These are phyloP conservation scores for Archivesica marissinica DNA, from an alignment of 1,140 invertebrate genomes.

Conservation along the genomic window DNA sequence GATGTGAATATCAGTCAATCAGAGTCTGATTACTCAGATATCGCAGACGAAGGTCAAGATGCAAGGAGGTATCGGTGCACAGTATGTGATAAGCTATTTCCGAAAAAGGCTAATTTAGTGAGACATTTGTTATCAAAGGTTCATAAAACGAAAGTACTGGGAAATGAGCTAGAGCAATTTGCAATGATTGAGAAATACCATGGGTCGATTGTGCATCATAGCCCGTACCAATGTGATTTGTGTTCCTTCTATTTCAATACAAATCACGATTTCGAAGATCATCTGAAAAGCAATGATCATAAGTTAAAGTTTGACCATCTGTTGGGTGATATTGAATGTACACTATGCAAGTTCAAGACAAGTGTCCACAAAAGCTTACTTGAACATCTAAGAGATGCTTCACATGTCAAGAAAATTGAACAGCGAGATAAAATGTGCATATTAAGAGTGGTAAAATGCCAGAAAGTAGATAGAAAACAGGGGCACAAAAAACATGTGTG, in stretches of 20 bases:
- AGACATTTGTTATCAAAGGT: not conserved
- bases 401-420: not conserved
- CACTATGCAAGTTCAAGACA: constrained; percentile 88
- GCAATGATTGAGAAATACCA: not conserved
- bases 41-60: too few relatives aligned
- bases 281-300: constrained; percentile 90
- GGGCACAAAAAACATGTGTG: not conserved
- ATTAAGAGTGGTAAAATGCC: not conserved
- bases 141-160: not conserved
- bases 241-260: constrained; percentile 88
- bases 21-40: too few relatives aligned
- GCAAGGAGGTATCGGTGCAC: not conserved
- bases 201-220: not conserved
- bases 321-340: constrained; percentile 89
- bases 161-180: not conserved
- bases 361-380: not conserved
- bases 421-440: not conserved
- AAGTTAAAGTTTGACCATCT: constrained; percentile 83
- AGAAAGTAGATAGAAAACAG: not conserved
- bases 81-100: constrained; percentile 1
- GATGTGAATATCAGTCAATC: too few relatives aligned
- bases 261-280: constrained; percentile 88
- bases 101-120: not conserved
- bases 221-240: constrained; percentile 86
- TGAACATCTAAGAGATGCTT: not conserved